Percentiles rank a stretch among this genome's conserved stretches.
phyloP scores from a whole-genome alignment of 2,113 vertebrate genomes.

The Hyaena hyaena region DNA sequence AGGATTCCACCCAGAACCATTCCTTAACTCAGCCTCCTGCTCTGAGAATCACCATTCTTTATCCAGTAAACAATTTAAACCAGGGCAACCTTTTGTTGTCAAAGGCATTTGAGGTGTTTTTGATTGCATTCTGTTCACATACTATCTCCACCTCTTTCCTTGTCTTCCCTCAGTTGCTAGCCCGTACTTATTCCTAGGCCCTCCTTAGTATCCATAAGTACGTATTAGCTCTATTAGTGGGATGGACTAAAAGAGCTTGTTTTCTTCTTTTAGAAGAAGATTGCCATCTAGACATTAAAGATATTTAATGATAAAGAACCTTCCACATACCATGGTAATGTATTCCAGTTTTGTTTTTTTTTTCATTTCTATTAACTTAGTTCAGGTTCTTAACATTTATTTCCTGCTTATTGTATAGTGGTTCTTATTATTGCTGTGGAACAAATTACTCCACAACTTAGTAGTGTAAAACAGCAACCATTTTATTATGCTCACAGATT shows the following conservation, averaged over 20 bases:
- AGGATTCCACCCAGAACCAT: background rate
- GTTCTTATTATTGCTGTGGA: background rate
- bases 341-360: background rate
- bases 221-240: background rate
- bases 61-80: background rate
- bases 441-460: background rate
- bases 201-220: background rate
- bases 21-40: background rate
- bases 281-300: constrained; percentile 35
- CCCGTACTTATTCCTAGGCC: background rate
- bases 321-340: background rate
- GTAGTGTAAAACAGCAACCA: background rate
- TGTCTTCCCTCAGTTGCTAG: background rate
- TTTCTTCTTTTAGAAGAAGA: constrained; percentile 6
- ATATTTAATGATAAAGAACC: background rate
- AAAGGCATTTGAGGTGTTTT: background rate
- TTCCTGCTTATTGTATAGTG: background rate
- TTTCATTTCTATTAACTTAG: background rate
- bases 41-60: background rate
- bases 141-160: background rate
- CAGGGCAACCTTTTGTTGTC: background rate
- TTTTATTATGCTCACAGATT: background rate
- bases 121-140: background rate
- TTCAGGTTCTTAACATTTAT: constrained; percentile 18
- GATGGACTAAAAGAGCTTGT: background rate